Conservation (phyloP, 2,113 vertebrate genomes). For the Xenopus tropicalis region UCB_Xtro_10.0 CM004450.2:103805001-103805500, state of each 20-base stretch:
- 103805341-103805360: neutral
- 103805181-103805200: no score
- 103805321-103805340: neutral
- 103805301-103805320: neutral
- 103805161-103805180: no score
- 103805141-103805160: no score
- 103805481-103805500: slow-evolving; percentile 47
- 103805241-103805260: neutral
- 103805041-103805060: no score
- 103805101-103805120: no score
- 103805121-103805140: no score
- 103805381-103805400: slow-evolving; percentile 53
- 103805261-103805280: rapidly evolving
- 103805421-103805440: slow-evolving; percentile 45
- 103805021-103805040: no score
- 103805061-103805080: no score
- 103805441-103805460: slow-evolving; percentile 26
- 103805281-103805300: neutral
- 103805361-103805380: slow-evolving; percentile 52
- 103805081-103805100: no score
- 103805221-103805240: no score
- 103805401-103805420: slow-evolving; percentile 52
- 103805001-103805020: no score
- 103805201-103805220: no score
- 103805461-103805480: slow-evolving; percentile 19